Evolutionary conservation across 1,140 invertebrate species (phyloP).

Genomic region (Achroia grisella): DNA sequence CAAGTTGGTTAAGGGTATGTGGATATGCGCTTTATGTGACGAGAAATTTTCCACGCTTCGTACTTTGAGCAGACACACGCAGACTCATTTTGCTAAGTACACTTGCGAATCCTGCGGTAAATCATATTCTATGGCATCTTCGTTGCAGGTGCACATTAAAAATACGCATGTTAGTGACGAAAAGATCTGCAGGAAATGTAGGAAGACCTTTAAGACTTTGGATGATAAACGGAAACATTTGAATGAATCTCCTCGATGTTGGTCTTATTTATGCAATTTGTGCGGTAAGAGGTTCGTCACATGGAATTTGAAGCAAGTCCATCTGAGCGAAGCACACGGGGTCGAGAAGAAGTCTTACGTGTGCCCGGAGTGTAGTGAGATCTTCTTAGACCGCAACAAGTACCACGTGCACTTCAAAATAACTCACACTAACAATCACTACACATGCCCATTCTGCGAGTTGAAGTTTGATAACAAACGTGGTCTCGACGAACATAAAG

Average conservation of each 20-base stretch:
- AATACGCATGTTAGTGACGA: conserved; percentile 13
- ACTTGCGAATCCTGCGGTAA: conserved; percentile 70
- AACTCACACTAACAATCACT: conserved; percentile 17
- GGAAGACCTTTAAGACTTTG: conserved; percentile 22
- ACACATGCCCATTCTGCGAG: conserved; percentile 15
- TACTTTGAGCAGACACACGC: conserved; percentile 44
- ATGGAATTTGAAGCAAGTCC: conserved; percentile 21
- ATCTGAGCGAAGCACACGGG: conserved; percentile 30
- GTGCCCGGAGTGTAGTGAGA: conserved; percentile 20
- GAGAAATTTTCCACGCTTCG: conserved; percentile 33
- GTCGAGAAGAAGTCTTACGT: conserved; percentile 16
- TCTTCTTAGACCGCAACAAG: conserved; percentile 9
- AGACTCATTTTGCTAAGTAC: conserved; percentile 59
- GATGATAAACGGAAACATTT: conserved; percentile 33
- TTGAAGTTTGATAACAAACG: conserved; percentile 16
- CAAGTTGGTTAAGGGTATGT: conserved; percentile 33
- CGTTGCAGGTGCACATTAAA: conserved; percentile 21
- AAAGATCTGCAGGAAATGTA: conserved; percentile 39
- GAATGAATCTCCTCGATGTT: conserved; percentile 22
- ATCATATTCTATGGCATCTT: conserved; percentile 48
- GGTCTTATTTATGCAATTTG: conserved; percentile 24
- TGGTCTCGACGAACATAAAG: conserved; percentile 37
- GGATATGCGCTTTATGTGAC: conserved; percentile 40
- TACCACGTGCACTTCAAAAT: conserved; percentile 20
- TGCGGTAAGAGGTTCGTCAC: conserved; percentile 32